These are phyloP conservation scores for Heliocidaris erythrogramma DNA, from an alignment of 35 echinoderm and acorn worm species.

Conservation along the genomic window DNA sequence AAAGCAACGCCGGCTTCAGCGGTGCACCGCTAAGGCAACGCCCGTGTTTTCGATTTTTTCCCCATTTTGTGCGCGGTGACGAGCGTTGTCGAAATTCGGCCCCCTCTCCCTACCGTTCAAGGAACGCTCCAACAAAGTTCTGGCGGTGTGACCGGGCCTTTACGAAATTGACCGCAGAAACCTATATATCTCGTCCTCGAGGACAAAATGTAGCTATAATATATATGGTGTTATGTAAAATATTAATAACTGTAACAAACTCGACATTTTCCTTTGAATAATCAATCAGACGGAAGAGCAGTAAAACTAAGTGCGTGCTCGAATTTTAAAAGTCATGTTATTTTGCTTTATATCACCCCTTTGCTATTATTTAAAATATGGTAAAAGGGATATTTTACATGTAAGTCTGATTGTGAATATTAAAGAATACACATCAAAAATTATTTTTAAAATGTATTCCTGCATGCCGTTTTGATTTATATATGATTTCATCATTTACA, in stretches of 20 bases:
- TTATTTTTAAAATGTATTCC: background rate
- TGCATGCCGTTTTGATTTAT: background rate
- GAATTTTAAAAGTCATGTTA: background rate
- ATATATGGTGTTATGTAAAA: background rate
- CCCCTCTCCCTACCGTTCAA: conserved; percentile 32
- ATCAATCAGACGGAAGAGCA: background rate
- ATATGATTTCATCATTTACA: background rate
- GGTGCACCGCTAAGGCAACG: conserved; percentile 38
- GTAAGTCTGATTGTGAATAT: background rate
- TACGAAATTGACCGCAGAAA: too few species aligned
- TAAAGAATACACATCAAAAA: background rate
- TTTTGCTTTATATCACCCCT: background rate
- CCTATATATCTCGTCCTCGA: too few species aligned
- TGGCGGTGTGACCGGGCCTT: conserved; percentile 35
- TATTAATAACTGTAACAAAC: background rate
- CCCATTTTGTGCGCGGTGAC: conserved; percentile 38
- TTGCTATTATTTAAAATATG: background rate
- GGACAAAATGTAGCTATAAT: background rate
- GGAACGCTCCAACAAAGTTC: conserved; percentile 37
- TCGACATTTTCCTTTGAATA: background rate
- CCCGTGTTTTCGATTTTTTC: conserved; percentile 27
- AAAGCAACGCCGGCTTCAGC: conserved; percentile 39
- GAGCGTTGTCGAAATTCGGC: conserved; percentile 33
- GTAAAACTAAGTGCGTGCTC: conserved; percentile 12
- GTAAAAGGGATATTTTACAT: too few species aligned